phyloP scores from a whole-genome alignment of 2,888 invertebrate genomes.

The Craniophora ligustri region DNA sequence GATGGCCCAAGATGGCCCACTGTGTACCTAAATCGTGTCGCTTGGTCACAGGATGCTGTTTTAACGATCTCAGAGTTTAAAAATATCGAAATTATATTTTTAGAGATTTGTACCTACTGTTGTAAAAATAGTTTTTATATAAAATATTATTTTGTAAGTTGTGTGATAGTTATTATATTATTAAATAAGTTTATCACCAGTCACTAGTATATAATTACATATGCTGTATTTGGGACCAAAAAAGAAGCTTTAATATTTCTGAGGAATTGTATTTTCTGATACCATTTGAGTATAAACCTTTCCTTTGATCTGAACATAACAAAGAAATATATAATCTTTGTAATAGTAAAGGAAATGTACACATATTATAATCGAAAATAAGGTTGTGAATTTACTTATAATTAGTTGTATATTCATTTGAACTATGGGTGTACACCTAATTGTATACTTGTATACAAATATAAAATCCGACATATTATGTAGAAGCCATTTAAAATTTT shows the following conservation, averaged over 20 bases:
- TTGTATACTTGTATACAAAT: too few relatives aligned
- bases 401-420: too few relatives aligned
- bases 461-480: too few relatives aligned
- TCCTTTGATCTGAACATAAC: conserved; percentile 27
- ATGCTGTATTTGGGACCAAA: conserved; percentile 76
- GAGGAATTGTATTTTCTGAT: conserved; percentile 20
- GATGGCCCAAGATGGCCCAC: not conserved
- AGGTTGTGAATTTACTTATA: conserved; percentile 48
- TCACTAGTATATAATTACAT: too few relatives aligned
- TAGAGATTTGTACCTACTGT: conserved; percentile 61
- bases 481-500: too few relatives aligned
- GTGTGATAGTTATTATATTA: conserved; percentile 81
- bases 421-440: too few relatives aligned
- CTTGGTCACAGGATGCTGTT: conserved; percentile 61
- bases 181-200: conserved; percentile 68
- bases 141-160: conserved; percentile 68
- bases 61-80: conserved; percentile 82
- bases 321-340: conserved; percentile 9
- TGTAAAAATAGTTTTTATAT: conserved; percentile 59
- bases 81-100: conserved; percentile 69
- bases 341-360: conserved; percentile 14
- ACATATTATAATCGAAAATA: conserved; percentile 4
- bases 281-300: conserved; percentile 13
- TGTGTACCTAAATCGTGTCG: conserved; percentile 10
- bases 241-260: conserved; percentile 78